Conservation (phyloP, 1,140 invertebrate genomes). For the Argopecten irradians region DNA sequence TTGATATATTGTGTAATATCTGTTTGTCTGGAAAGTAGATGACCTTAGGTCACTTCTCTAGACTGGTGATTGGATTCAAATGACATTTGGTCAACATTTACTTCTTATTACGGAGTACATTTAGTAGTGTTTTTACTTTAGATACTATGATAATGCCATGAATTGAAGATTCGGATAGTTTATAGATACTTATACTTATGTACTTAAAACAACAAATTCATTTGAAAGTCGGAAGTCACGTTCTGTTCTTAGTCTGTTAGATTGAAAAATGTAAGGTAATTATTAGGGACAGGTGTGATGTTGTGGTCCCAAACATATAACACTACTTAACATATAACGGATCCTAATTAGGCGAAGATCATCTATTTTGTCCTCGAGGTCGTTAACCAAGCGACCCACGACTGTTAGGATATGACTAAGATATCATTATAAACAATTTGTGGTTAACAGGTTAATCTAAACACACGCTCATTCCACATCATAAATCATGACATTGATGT, state of each 20-base stretch:
- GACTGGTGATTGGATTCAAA: too few relatives aligned
- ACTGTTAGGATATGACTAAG: neutral
- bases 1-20: neutral
- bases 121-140: too few relatives aligned
- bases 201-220: too few relatives aligned
- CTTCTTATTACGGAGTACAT: too few relatives aligned
- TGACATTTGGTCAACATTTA: too few relatives aligned
- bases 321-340: neutral
- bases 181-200: too few relatives aligned
- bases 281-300: neutral
- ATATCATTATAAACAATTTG: neutral
- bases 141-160: too few relatives aligned
- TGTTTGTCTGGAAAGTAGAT: neutral
- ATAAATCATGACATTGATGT: neutral
- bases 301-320: neutral
- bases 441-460: neutral
- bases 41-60: neutral
- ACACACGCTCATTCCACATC: neutral
- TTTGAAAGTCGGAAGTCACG: too few relatives aligned
- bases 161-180: too few relatives aligned
- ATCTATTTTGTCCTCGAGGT: neutral
- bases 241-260: too few relatives aligned
- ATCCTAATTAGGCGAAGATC: neutral
- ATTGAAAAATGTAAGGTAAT: too few relatives aligned
- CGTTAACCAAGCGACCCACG: neutral